Evolutionary conservation across 2,113 vertebrate species (phyloP).

Genomic region (Phaethornis superciliosus): DNA sequence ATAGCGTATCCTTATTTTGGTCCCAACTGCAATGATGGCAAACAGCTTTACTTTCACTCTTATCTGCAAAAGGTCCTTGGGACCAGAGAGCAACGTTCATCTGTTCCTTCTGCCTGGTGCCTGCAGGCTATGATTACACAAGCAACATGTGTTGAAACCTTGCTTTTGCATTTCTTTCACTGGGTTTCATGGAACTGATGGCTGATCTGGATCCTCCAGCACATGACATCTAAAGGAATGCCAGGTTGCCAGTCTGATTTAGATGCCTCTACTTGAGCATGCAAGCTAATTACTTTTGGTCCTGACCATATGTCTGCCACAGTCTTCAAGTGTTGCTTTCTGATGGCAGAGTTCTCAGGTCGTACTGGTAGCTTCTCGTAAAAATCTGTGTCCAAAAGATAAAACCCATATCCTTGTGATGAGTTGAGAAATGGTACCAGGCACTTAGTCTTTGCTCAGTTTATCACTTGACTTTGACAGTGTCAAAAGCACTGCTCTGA

Average conservation of each 20-base stretch:
- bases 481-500: neutral
- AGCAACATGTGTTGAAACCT: neutral
- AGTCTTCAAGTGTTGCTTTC: neutral
- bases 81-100: neutral
- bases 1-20: neutral
- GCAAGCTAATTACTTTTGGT: neutral
- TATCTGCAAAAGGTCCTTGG: neutral
- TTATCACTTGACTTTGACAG: slow-evolving; percentile 9
- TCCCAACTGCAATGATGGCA: neutral
- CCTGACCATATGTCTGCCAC: neutral
- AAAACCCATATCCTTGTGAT: neutral
- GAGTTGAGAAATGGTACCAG: neutral
- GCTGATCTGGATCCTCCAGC: neutral
- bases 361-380: neutral
- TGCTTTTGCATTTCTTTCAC: neutral
- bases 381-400: neutral
- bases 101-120: neutral
- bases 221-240: neutral
- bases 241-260: neutral
- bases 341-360: neutral
- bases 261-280: neutral
- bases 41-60: neutral
- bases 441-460: neutral
- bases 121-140: neutral
- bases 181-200: neutral